These are phyloP conservation scores for Magallana nippona DNA, from an alignment of 2,888 invertebrate species.

Conservation along the genomic window DNA sequence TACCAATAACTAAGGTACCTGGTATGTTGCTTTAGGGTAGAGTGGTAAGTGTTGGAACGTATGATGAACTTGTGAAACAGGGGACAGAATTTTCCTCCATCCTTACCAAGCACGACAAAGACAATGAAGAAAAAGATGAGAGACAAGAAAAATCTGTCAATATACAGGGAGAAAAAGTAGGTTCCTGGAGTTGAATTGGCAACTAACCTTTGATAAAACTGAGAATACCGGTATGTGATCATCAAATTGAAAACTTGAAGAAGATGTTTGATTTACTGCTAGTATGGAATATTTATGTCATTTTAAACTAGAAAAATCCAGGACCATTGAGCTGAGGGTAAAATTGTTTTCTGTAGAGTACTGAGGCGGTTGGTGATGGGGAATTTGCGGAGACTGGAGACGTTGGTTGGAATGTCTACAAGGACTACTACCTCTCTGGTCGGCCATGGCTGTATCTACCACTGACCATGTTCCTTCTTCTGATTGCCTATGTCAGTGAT, in stretches of 20 bases:
- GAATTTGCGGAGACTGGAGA: conserved; percentile 79
- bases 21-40: conserved; percentile 63
- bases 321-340: background rate
- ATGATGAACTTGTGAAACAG: conserved; percentile 65
- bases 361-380: conserved; percentile 59
- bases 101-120: conserved; percentile 51
- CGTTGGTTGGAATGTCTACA: conserved; percentile 83
- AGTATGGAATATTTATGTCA: too few relatives aligned
- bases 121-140: conserved; percentile 43
- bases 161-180: background rate
- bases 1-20: too few relatives aligned
- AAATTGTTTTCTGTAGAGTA: conserved; percentile 27
- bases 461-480: conserved; percentile 81
- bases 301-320: too few relatives aligned
- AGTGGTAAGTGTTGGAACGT: conserved; percentile 69
- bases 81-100: conserved; percentile 70
- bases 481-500: conserved; percentile 51
- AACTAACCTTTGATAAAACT: too few relatives aligned
- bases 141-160: background rate
- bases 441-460: conserved; percentile 83
- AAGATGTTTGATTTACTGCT: too few relatives aligned
- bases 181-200: background rate
- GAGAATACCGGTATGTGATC: too few relatives aligned
- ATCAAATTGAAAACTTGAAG: too few relatives aligned
- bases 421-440: conserved; percentile 86